Base-by-base conservation (phyloP, 2,797 vertebrate genomes). In the Spea hammondii region DNA sequence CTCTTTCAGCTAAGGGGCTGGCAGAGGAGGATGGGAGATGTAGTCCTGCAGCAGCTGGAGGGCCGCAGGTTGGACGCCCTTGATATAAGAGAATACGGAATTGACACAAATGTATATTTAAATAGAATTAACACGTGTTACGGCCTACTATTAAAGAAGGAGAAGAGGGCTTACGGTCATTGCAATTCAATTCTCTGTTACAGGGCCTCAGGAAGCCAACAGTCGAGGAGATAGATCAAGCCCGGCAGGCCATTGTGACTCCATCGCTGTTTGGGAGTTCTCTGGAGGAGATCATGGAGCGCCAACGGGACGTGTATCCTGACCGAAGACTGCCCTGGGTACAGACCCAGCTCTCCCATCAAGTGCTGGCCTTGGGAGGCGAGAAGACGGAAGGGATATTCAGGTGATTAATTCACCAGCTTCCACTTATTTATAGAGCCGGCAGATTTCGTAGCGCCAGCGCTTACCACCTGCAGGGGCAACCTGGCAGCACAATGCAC, bases 371-470 rank as follows among this genome's bases (percentile, higher is more conserved):
- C 62, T 87, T 97, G 83, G 94, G 93, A 5, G 96, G 96, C 67
- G 93, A 95, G 74, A 94, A 94, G 85, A 94, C 95, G 0, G 96
- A 97, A 86, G 96, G 96, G 70, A 97, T 97, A 89, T 97, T 97
- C 91, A 95, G 96, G 96, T 97, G 86, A 8, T 77, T 82, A 6
- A 12, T 45, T 69, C 10, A 49, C 4, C 4, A n/a, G 5, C 32
- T 65, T 65, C 6, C 62, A 6, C 3, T 32, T 32, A 32, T 32
- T 2, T 32, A 32, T 32, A 32, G 32, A 32, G 32, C 32, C 32
- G 32, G 32, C 32, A 32, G 32, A 32, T 32, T 32, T 32, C 2
- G 32, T 32, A 32, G 32, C 32, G 32, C 32, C 32, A 32, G 32
- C 32, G 2, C 32, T 32, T 32, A 32, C 32, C 32, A 32, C 32